Base-by-base conservation (phyloP, 2,797 vertebrate species). In the Selene dorsalis region DNA sequence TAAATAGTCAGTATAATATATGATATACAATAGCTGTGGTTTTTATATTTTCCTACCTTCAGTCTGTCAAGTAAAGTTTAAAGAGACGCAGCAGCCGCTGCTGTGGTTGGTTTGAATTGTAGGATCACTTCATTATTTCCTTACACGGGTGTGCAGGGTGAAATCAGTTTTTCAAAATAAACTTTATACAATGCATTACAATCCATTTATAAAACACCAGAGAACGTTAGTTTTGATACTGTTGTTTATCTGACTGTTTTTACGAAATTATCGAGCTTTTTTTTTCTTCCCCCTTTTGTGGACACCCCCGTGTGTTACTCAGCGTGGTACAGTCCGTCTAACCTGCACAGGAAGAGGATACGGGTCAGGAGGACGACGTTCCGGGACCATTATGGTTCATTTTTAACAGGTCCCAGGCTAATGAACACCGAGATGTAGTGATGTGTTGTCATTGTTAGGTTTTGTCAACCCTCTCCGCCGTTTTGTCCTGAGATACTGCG, bases 291-390 rank as follows among this genome's bases (percentile, higher is more conserved):
- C 4, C 26, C 2, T 48, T 1, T 22, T 56, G 4, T 4, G 2
- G 0, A 13, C 35, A 16, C 60, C 80, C 69, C 69, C 59, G 0
- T 14, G n/a, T 45, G 0, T 0, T 6, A 0, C 4, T 48, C 1
- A 0, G 1, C 76, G 78, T 93, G 82, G 90, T 88, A 71, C 69
- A 45, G 63, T 65, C 88, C 73, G 1, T 2, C 2, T 16, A 56
- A 9, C 26, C 58, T 80, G 63, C 45, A 73, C 84, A 66, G 84
- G 89, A 90, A 86, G 80, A 60, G 28, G 59, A 77, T 65, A 2
- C 64, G 20, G 71, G 75, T 87, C 70, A 83, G 68, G 22, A 41
- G 53, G 63, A 70, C 65, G 82, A 60, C 48, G 18, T 18, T 8
- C 41, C 9, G 4, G 17, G 16, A 28, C 61, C 10, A 7, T 18